Percentiles rank a stretch among this genome's conserved stretches.
These are phyloP conservation scores for Bradypodion ventrale DNA, from an alignment of 2,797 vertebrate genomes.

Conservation along the genomic window DNA sequence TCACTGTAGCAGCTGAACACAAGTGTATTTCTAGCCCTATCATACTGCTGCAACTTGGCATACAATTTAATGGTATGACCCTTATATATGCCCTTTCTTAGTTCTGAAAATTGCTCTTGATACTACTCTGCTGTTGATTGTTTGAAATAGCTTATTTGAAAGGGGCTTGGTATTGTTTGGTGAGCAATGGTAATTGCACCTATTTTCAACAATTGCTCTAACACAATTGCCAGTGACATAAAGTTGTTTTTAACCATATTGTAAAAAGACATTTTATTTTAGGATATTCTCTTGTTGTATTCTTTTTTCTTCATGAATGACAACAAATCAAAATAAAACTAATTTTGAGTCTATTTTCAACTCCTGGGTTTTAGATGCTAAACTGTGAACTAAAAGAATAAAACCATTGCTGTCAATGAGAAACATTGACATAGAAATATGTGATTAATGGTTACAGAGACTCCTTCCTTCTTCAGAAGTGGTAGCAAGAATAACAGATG, in stretches of 20 bases:
- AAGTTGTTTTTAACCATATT: background rate
- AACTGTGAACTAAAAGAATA: background rate
- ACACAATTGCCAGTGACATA: background rate
- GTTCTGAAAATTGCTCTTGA: background rate
- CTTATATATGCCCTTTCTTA: background rate
- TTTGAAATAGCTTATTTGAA: constrained; percentile 16
- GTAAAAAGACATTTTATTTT: background rate
- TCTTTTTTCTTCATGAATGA: background rate
- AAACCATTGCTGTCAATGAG: background rate
- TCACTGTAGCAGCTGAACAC: background rate
- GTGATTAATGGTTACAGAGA: no score
- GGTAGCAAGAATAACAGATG: no score
- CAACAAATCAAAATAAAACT: background rate
- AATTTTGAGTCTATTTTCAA: background rate
- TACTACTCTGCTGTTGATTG: background rate
- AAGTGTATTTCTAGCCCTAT: background rate
- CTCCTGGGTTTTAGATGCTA: background rate
- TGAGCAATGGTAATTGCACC: background rate
- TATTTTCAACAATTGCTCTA: background rate
- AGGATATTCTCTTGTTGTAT: background rate
- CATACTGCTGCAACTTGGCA: background rate
- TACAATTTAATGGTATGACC: background rate
- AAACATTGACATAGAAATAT: no score
- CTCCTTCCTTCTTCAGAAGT: no score
- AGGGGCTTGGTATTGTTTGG: background rate